Percentiles rank a stretch among this genome's conserved stretches.
Evolutionary conservation across 2,113 vertebrate species (phyloP).

Genomic region (Crotalus helleri): DNA sequence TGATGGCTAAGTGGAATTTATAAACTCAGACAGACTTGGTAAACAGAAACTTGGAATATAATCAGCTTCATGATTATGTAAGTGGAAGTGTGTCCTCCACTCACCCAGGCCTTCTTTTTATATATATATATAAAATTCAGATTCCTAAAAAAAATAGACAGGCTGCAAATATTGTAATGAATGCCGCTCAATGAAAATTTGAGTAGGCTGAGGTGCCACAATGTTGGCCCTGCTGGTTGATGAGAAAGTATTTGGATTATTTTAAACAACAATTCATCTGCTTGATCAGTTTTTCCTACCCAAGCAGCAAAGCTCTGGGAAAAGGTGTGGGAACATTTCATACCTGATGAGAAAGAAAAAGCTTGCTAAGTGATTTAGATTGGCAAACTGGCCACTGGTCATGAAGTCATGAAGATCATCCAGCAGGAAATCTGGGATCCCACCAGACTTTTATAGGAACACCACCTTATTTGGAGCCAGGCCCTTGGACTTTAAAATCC

Average conservation of each 20-base stretch:
- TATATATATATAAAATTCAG: not conserved
- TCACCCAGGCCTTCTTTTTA: not conserved
- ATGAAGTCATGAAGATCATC: not conserved
- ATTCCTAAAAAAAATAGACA: slow-evolving; percentile 1
- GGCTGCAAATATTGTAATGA: not conserved
- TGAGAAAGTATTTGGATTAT: not conserved
- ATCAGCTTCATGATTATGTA: not conserved
- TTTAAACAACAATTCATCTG: not conserved
- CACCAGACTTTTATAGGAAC: not conserved
- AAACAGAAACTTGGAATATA: not conserved
- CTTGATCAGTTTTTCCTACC: not conserved
- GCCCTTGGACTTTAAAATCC: not conserved
- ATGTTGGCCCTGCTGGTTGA: not conserved
- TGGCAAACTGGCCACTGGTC: not conserved
- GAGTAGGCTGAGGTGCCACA: slow-evolving; percentile 8
- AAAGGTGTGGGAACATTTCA: not conserved
- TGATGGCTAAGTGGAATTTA: not conserved
- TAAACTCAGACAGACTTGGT: not conserved
- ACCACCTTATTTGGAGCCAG: too few relatives aligned
- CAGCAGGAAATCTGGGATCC: not conserved
- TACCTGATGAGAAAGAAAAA: not conserved
- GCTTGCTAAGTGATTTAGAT: not conserved
- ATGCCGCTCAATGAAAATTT: not conserved
- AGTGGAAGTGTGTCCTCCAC: not conserved
- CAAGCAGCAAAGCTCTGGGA: not conserved